A percentile compares a stretch with the other conserved stretches of the same genome.
phyloP scores from a whole-genome alignment of 2,113 vertebrate genomes.

The Neomonachus schauinslandi region DNA sequence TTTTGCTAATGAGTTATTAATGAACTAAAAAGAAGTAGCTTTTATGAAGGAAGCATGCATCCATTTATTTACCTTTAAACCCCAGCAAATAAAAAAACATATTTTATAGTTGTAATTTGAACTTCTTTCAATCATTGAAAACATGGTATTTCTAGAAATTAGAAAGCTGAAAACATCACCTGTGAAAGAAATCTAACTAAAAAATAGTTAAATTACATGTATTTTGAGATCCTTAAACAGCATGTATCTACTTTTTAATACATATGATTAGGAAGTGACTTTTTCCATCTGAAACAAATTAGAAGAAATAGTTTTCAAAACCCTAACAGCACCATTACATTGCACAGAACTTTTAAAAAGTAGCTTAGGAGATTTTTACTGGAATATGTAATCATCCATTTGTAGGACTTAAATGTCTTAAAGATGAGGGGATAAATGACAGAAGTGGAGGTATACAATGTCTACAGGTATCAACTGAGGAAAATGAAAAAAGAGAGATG shows the following conservation, averaged over 20 bases:
- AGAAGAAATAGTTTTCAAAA: neutral
- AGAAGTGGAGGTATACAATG: neutral
- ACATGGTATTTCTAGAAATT: neutral
- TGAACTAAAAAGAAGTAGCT: neutral
- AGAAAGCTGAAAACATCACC: neutral
- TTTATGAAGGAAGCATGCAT: neutral
- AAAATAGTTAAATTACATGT: constrained; percentile 5
- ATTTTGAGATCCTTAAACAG: constrained; percentile 8
- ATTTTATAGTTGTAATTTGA: neutral
- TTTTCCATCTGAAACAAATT: constrained; percentile 17
- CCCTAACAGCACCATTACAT: neutral
- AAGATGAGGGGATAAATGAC: neutral
- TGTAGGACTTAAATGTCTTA: constrained; percentile 3
- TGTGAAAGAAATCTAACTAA: neutral
- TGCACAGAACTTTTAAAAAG: neutral
- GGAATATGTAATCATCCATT: neutral
- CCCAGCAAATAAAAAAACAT: neutral
- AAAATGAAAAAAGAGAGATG: neutral
- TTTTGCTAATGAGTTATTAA: neutral
- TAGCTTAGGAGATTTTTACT: neutral
- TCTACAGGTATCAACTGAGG: neutral
- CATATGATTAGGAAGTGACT: neutral
- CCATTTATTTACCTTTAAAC: neutral
- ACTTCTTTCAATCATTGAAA: neutral
- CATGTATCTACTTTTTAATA: neutral